These are phyloP conservation scores for Yponomeuta plumbellus DNA, from an alignment of 2,888 invertebrate species.

Conservation along the genomic window DNA sequence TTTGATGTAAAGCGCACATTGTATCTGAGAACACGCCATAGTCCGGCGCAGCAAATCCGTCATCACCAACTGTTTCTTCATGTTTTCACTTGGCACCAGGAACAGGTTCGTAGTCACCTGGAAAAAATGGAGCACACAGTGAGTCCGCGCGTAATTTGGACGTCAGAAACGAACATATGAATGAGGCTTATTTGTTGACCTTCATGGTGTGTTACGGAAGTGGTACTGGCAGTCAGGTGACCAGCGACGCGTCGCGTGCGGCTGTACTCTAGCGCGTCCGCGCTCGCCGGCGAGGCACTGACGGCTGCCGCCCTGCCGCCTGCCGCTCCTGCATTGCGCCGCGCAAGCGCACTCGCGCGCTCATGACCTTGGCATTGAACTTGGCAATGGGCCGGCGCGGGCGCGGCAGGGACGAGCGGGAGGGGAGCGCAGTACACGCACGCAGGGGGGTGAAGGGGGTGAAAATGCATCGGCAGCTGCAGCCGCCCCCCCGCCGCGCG, in stretches of 20 bases:
- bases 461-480: constrained; percentile 68
- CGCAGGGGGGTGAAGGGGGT: constrained; percentile 37
- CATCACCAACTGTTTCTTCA: neutral
- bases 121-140: constrained; percentile 28
- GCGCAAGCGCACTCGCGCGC: constrained; percentile 80
- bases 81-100: constrained; percentile 3
- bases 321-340: constrained; percentile 80
- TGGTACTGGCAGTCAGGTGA: constrained; percentile 5
- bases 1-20: constrained; percentile 40
- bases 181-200: constrained; percentile 14
- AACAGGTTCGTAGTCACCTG: constrained; percentile 31
- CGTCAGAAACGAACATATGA: neutral
- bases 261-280: constrained; percentile 41
- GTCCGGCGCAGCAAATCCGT: constrained; percentile 29
- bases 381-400: constrained; percentile 78
- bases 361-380: constrained; percentile 89
- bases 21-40: constrained; percentile 48
- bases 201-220: constrained; percentile 13
- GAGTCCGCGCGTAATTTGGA: constrained; percentile 14
- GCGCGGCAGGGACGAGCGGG: constrained; percentile 38
- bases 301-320: constrained; percentile 57
- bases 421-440: constrained; percentile 25
- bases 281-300: constrained; percentile 65
- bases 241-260: constrained; percentile 6
- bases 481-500: constrained; percentile 56